Percentiles rank a stretch among this genome's conserved stretches.
phyloP scores from a whole-genome alignment of 2,888 invertebrate genomes.

The Drosophila siamana region DNA sequence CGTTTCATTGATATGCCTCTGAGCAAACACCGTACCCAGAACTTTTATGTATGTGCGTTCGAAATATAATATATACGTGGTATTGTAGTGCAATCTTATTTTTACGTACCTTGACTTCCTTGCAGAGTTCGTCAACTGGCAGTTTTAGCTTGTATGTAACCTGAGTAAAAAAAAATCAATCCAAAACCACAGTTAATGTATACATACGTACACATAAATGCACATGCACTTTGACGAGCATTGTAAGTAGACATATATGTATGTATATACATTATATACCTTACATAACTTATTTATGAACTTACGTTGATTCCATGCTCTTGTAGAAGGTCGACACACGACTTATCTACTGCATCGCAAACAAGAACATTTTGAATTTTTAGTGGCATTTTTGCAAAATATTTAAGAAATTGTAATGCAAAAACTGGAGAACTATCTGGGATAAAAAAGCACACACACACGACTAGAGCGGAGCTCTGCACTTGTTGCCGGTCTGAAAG shows the following conservation, averaged over 20 bases:
- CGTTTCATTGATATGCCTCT: not conserved
- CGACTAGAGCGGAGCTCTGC: constrained; percentile 2
- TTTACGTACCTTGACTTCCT: constrained; percentile 93
- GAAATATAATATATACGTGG: constrained; percentile 1
- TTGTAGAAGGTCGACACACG: constrained; percentile 93
- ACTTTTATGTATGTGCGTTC: not conserved
- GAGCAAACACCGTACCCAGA: not conserved
- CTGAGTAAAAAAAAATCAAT: constrained; percentile 59
- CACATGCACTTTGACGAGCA: not conserved
- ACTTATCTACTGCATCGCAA: constrained; percentile 95
- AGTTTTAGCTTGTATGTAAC: constrained; percentile 91
- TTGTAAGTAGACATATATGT: too few relatives aligned
- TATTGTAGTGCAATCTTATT: constrained; percentile 14
- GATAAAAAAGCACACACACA: constrained; percentile 13
- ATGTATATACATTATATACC: too few relatives aligned
- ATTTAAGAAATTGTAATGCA: constrained; percentile 6
- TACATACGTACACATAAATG: not conserved
- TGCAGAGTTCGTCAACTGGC: constrained; percentile 91
- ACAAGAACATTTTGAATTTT: constrained; percentile 93
- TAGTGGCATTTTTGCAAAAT: constrained; percentile 85
- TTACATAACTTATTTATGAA: constrained; percentile 24
- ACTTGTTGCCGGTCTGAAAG: constrained; percentile 41
- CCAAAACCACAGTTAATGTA: constrained; percentile 14
- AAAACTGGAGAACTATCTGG: constrained; percentile 10
- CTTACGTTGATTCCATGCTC: constrained; percentile 91